These are phyloP conservation scores for Heliconius ismenius DNA, from an alignment of 2,888 invertebrate genomes.

Conservation along the genomic window DNA sequence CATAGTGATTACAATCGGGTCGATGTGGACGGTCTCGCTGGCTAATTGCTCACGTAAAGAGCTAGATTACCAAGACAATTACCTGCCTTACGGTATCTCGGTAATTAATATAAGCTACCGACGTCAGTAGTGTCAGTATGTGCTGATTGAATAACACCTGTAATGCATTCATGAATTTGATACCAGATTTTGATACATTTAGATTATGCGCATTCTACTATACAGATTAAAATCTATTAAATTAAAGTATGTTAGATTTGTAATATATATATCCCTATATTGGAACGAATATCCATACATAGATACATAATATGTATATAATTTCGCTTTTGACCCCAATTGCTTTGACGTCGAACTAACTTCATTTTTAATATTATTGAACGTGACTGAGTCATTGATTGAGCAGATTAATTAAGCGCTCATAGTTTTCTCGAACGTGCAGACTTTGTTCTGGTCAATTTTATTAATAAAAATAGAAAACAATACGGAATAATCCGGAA, in stretches of 20 bases:
- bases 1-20: slow-evolving; percentile 6
- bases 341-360: slow-evolving; percentile 11
- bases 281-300: background rate
- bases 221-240: background rate
- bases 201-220: background rate
- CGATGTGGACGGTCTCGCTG: slow-evolving; percentile 23
- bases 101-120: slow-evolving; percentile 17
- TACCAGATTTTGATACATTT: background rate
- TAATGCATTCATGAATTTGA: background rate
- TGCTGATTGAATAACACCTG: background rate
- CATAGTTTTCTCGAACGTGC: slow-evolving; percentile 4
- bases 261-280: background rate
- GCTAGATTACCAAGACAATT: slow-evolving; percentile 39
- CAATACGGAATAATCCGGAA: background rate
- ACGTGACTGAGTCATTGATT: slow-evolving; percentile 16
- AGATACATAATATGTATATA: background rate
- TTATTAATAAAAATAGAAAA: slow-evolving; percentile 6
- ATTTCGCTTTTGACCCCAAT: slow-evolving; percentile 11
- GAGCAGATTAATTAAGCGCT: slow-evolving; percentile 6
- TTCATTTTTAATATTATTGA: slow-evolving; percentile 16
- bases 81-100: slow-evolving; percentile 33
- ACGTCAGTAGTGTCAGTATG: background rate
- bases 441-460: background rate
- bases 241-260: background rate
- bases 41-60: slow-evolving; percentile 35